These are phyloP conservation scores for Podabrus alpinus DNA, from an alignment of 2,888 invertebrate genomes.

Conservation along the genomic window DNA sequence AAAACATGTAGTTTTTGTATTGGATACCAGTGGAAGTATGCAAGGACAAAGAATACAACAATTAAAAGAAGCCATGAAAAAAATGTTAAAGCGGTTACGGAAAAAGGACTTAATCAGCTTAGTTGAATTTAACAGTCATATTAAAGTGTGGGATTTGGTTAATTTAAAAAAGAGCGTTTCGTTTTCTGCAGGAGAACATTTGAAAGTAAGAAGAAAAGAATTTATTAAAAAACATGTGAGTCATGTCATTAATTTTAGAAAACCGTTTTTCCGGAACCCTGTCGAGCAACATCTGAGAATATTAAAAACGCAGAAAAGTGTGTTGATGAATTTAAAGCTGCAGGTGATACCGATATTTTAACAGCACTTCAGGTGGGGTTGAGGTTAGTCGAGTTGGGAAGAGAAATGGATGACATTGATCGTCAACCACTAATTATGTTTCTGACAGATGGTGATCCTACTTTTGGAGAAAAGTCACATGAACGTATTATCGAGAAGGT, in stretches of 20 bases:
- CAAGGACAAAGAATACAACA: constrained; percentile 68
- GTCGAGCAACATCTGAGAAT: constrained; percentile 60
- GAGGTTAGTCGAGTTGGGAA: constrained; percentile 41
- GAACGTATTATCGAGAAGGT: constrained; percentile 60
- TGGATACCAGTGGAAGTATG: constrained; percentile 80
- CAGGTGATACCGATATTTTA: constrained; percentile 70
- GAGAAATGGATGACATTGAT: constrained; percentile 37
- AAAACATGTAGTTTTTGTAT: constrained; percentile 73
- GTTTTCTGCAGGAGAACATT: neutral
- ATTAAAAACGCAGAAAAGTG: constrained; percentile 65
- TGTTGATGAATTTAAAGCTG: constrained; percentile 60
- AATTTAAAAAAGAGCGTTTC: constrained; percentile 52
- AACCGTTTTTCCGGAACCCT: constrained; percentile 57
- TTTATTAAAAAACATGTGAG: too few relatives aligned
- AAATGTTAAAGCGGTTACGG: constrained; percentile 66
- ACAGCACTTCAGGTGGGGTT: constrained; percentile 64
- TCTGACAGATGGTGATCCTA: constrained; percentile 70
- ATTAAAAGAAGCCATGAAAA: constrained; percentile 68
- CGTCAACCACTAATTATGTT: constrained; percentile 68
- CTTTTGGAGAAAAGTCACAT: constrained; percentile 58
- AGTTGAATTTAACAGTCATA: constrained; percentile 64
- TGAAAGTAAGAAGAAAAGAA: neutral
- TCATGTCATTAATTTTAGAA: constrained; percentile 31
- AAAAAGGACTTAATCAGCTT: constrained; percentile 69
- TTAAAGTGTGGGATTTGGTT: constrained; percentile 60